These are phyloP conservation scores for Centruroides sculpturatus DNA, from an alignment of 1,140 invertebrate genomes.

Conservation along the genomic window DNA sequence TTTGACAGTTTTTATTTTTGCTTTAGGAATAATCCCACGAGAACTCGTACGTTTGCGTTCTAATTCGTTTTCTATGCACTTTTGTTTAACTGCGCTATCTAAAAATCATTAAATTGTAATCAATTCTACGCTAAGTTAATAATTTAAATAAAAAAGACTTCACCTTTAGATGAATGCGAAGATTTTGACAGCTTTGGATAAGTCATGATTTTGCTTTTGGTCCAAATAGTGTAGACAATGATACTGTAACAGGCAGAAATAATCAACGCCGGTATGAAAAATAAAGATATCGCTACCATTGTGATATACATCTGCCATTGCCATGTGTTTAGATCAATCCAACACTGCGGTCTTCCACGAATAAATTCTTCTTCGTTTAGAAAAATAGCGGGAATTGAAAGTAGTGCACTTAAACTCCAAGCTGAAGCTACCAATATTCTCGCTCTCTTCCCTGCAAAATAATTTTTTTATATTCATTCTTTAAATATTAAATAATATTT, in stretches of 20 bases:
- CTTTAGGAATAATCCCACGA: slow-evolving; percentile 70
- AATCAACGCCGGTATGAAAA: slow-evolving; percentile 74
- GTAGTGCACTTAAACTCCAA: slow-evolving; percentile 64
- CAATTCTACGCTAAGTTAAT: too few species aligned
- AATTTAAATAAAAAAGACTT: neutral
- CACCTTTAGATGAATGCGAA: neutral
- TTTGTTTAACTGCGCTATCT: too few species aligned
- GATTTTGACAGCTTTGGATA: slow-evolving; percentile 14
- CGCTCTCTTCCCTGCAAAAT: slow-evolving; percentile 57
- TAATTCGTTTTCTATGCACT: slow-evolving; percentile 18
- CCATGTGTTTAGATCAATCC: slow-evolving; percentile 63
- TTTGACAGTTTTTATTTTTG: slow-evolving; percentile 93
- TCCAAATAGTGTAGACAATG: slow-evolving; percentile 86
- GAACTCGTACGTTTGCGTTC: slow-evolving; percentile 30
- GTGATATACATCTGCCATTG: slow-evolving; percentile 78
- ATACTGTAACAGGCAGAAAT: slow-evolving; percentile 81
- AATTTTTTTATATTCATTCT: neutral
- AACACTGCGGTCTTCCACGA: slow-evolving; percentile 58
- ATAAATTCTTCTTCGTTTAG: slow-evolving; percentile 56
- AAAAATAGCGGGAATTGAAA: slow-evolving; percentile 67
- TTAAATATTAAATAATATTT: neutral
- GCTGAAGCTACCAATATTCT: slow-evolving; percentile 57
- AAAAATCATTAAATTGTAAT: too few species aligned
- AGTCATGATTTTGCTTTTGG: slow-evolving; percentile 39
- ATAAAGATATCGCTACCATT: slow-evolving; percentile 61